A percentile compares a stretch with the other conserved stretches of the same genome.
Conservation (phyloP, 2,797 vertebrate genomes). For the Micromesistius poutassou region DNA sequence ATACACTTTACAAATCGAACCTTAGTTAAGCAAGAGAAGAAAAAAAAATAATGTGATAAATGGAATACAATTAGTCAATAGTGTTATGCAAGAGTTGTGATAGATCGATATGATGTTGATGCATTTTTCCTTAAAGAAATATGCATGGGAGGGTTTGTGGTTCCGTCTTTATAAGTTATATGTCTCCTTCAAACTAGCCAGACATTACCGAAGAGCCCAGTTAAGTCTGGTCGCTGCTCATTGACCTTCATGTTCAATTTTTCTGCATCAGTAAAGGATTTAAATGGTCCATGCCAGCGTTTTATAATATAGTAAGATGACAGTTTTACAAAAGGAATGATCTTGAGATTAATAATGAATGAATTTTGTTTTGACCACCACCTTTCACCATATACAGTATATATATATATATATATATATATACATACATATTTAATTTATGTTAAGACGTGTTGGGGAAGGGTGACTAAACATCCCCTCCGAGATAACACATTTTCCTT, state of each 20-base stretch:
- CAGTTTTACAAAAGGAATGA: constrained; percentile 6
- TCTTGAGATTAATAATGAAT: neutral
- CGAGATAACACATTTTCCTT: neutral
- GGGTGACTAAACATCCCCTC: neutral
- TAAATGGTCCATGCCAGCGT: too few species aligned
- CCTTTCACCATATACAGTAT: too few species aligned
- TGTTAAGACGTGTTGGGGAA: neutral
- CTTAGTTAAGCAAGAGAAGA: constrained; percentile 34
- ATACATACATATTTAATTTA: too few species aligned
- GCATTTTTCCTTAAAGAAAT: constrained; percentile 9
- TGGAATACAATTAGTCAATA: constrained; percentile 64
- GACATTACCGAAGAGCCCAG: constrained; percentile 24
- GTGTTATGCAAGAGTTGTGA: constrained; percentile 46
- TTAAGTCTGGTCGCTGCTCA: neutral
- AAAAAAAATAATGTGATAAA: constrained; percentile 33
- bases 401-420: too few species aligned
- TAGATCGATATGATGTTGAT: constrained; percentile 4
- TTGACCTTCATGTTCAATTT: neutral
- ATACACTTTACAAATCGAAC: constrained; percentile 68
- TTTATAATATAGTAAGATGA: neutral
- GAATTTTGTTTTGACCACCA: too few species aligned
- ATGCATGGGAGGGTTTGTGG: constrained; percentile 31
- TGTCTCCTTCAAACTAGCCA: constrained; percentile 45
- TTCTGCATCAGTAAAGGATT: too few species aligned
- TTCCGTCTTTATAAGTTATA: constrained; percentile 59